Base-by-base conservation (phyloP, 2,888 invertebrate genomes). In the Watsonalla cultraria region DNA sequence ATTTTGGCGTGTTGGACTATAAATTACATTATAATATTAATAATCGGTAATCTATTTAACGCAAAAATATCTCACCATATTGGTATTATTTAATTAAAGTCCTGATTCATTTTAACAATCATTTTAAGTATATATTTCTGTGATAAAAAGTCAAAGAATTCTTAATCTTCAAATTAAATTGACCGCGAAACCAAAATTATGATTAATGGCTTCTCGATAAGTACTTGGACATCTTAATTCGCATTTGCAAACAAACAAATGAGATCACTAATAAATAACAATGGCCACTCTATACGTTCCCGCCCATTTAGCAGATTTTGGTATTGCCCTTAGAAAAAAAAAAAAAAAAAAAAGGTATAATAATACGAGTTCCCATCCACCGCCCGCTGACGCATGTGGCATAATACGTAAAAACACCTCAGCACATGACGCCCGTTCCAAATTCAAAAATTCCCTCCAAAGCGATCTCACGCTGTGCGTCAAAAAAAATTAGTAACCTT, bases 381-480 rank as follows among this genome's bases (percentile, higher is more conserved):
- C 68, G 56, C 68, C 70, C 66, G 70, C 68, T 70, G 68, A 53
- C 47, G 56, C 65, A 67, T 58, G 62, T 70, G 68, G 65, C 63
- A 56, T 74, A 75, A 61, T 61, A 54, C 69, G 70, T 73, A 74
- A 76, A 72, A 57, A 61, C 58, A 62, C 60, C 72, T 76, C 74
- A 71, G 80, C 80, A 83, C 85, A 87, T 87, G 88, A 87, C 86
- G 86, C 84, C 84, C 74, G 74, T 79, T 80, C 78, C 78, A 81
- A 84, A 88, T 86, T 82, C 84, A 61, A 86, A 86, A 87, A 42
- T 84, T 86, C 86, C 78, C 84, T 86, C 82, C 81, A 82, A 88
- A 85, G 75, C 78, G 87, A 79, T 90, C 90, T 86, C 90, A 90
- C 90, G 90, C 90, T 89, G 90, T 57, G 90, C 69, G 66, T 15